Base-by-base conservation (phyloP, 2,888 invertebrate genomes). In the Agrochola lychnidis region DNA sequence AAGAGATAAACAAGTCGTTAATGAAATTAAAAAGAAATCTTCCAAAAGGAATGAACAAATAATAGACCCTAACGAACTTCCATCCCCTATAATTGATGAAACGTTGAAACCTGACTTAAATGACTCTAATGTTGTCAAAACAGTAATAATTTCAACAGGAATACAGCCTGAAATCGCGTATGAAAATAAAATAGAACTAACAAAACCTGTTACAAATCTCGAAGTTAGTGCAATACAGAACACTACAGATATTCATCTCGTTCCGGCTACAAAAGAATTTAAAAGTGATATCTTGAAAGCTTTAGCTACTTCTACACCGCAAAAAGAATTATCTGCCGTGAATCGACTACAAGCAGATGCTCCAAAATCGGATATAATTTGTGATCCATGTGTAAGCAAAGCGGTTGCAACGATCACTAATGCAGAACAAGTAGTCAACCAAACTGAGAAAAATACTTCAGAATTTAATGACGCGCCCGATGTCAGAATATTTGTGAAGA, bases 291-390 rank as follows among this genome's bases (percentile, higher is more conserved):
- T 76, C 22, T 59, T 93, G 42, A 89, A 90, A 82, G 95, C 94
- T 71, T 87, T 95, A 70, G 95, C 95, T n/a, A 95, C 95, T 14
- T 96, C 95, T 7, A 96, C 96, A 14, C 95, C 96, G 0, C 87
- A 93, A 5, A 96, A 95, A 83, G 89, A 88, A 42, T 62, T 87
- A 61, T 45, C 51, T 78, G 59, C 63, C 30, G 62, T 68, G 45
- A 85, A 70, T 82, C 76, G 75, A 22, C 45, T 61, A 62, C 85
- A 79, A 67, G n/a, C 62, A 2, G 79, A 80, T n/a, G 36, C 66
- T 59, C 79, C 70, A 67, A 59, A 76, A 66, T 69, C 85, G n/a
- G 90, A 90, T 64, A 40, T 79, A 30, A 81, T 77, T 69, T 78
- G 76, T 71, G 82, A 81, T 76, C 84, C 88, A 45, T 87, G 85